Percentiles rank a stretch among this genome's conserved stretches.
Conservation (phyloP, 2,113 vertebrate genomes). For the Callipepla californica region DNA sequence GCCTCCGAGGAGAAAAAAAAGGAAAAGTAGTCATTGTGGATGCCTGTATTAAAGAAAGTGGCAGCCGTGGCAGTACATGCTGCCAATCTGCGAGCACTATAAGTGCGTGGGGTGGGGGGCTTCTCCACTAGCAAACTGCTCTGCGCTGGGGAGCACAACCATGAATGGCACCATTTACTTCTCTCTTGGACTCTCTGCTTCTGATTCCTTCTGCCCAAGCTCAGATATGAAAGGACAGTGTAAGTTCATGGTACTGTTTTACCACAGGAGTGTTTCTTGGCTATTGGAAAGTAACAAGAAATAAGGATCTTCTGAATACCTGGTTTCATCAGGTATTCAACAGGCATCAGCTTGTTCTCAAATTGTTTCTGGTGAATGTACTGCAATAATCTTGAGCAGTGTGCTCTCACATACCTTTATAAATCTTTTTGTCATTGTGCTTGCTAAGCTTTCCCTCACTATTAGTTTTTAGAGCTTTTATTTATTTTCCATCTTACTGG, state of each 20-base stretch:
- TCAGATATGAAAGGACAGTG: conserved; percentile 42
- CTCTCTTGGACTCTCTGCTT: not conserved
- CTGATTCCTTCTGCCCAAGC: not conserved
- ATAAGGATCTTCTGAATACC: conserved; percentile 26
- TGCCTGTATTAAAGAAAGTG: not conserved
- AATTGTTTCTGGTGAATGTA: not conserved
- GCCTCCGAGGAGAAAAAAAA: too few species aligned
- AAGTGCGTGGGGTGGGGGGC: not conserved
- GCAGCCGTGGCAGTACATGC: fast-evolving
- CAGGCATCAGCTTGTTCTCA: not conserved
- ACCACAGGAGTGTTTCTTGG: not conserved
- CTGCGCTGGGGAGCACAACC: fast-evolving
- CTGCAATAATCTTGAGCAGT: not conserved
- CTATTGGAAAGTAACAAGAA: conserved; percentile 55
- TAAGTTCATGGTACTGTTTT: conserved; percentile 43
- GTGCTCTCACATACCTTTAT: not conserved
- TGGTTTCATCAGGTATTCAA: not conserved
- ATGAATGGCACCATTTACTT: not conserved
- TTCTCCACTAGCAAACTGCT: not conserved
- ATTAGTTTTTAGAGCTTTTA: not conserved
- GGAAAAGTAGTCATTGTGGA: fast-evolving
- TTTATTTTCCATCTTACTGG: not conserved
- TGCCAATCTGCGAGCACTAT: not conserved
- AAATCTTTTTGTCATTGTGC: not conserved
- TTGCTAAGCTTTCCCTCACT: conserved; percentile 21